Percentiles rank a stretch among this genome's conserved stretches.
Conservation (phyloP, 1,140 invertebrate genomes). For the Lasioglossum albipes region DNA sequence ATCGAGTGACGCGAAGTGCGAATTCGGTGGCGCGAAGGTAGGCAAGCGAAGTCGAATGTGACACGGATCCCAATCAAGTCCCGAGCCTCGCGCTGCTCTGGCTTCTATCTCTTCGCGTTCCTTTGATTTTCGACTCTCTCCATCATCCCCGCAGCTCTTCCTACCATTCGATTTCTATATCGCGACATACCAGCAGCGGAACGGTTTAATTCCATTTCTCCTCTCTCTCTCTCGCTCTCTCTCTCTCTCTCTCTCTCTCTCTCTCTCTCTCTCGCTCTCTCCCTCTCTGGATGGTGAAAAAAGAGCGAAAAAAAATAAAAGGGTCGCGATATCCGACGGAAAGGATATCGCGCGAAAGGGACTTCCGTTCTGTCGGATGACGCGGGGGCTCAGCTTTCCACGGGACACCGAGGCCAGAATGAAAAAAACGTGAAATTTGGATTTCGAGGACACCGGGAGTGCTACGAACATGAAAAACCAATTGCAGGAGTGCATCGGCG, state of each 20-base stretch:
- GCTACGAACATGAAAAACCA: conserved; percentile 68
- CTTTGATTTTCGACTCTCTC: background rate
- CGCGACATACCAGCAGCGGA: conserved; percentile 6
- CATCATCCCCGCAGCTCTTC: background rate
- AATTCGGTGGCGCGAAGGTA: background rate
- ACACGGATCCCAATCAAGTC: background rate
- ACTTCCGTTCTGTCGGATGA: conserved; percentile 30
- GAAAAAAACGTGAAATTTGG: conserved; percentile 66
- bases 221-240: background rate
- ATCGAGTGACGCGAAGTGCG: background rate
- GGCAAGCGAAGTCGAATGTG: background rate
- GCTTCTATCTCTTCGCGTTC: background rate
- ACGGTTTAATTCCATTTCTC: conserved; percentile 32
- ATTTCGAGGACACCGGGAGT: conserved; percentile 62
- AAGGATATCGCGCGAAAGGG: conserved; percentile 30
- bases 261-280: background rate
- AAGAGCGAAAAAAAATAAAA: background rate
- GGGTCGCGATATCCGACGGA: conserved; percentile 35
- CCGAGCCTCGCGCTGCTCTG: background rate
- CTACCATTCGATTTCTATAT: background rate
- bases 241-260: too few species aligned
- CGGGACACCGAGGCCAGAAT: conserved; percentile 18
- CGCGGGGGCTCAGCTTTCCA: conserved; percentile 1
- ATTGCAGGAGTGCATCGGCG: conserved; percentile 58
- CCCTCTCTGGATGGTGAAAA: background rate